Conservation (phyloP, 2,113 vertebrate species). For the Saguinus imperator region DNA sequence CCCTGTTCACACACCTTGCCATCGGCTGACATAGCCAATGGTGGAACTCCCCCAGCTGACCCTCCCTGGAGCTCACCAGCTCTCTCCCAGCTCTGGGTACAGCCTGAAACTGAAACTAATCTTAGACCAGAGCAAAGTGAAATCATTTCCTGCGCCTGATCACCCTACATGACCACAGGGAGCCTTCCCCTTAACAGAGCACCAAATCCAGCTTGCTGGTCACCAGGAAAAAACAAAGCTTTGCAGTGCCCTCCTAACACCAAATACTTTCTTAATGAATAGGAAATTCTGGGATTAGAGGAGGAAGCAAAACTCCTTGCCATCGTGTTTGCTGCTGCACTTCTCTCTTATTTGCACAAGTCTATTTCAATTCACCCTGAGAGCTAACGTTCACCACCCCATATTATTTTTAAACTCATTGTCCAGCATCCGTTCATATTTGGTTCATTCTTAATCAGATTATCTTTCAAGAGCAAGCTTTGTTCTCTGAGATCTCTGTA, state of each 20-base stretch:
- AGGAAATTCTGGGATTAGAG: not conserved
- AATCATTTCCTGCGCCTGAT: constrained; percentile 56
- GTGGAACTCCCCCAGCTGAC: not conserved
- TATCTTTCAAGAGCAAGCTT: not conserved
- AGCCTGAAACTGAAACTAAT: constrained; percentile 72
- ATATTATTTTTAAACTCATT: constrained; percentile 1
- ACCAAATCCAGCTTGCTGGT: not conserved
- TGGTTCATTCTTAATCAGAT: constrained; percentile 42
- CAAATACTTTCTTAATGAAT: not conserved
- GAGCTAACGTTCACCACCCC: not conserved
- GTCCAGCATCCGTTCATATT: not conserved
- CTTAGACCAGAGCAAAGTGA: constrained; percentile 56
- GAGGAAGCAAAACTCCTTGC: not conserved
- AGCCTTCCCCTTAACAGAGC: constrained; percentile 10
- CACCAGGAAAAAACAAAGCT: not conserved
- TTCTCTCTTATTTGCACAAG: constrained; percentile 38
- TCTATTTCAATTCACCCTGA: constrained; percentile 33
- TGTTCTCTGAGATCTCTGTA: not conserved
- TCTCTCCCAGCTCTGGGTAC: constrained; percentile 26
- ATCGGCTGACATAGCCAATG: not conserved
- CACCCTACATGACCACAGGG: constrained; percentile 29
- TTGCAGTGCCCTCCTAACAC: not conserved
- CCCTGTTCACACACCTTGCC: not conserved
- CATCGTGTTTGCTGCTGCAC: not conserved
- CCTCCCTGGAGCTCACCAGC: not conserved